phyloP scores from a whole-genome alignment of 2,888 invertebrate genomes.

The Habroteleia sp. region DNA sequence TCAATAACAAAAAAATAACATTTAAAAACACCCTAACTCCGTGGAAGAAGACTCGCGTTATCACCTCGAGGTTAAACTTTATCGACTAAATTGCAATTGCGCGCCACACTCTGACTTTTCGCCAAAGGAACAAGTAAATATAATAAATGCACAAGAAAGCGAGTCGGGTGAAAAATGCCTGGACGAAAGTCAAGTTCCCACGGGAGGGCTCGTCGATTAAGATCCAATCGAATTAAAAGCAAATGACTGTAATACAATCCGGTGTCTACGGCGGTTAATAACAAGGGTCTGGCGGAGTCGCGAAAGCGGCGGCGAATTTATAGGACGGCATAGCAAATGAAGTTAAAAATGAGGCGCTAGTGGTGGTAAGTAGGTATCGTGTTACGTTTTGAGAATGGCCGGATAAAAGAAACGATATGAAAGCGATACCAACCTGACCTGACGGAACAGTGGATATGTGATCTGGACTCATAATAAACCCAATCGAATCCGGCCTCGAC shows the following conservation, averaged over 20 bases:
- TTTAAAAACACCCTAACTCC: too few species aligned
- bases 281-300: conserved; percentile 15
- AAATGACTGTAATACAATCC: conserved; percentile 38
- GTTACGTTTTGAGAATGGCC: conserved; percentile 36
- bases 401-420: conserved; percentile 34
- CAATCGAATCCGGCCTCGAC: conserved; percentile 99
- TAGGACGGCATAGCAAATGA: conserved; percentile 27
- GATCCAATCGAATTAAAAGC: conserved; percentile 33
- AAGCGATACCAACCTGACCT: conserved; percentile 91
- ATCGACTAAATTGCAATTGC: too few species aligned
- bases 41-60: too few species aligned
- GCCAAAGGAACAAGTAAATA: too few species aligned
- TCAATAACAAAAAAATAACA: too few species aligned
- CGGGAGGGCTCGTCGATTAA: conserved; percentile 33
- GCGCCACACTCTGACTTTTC: too few species aligned
- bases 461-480: conserved; percentile 97
- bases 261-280: conserved; percentile 20
- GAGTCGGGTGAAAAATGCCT: conserved; percentile 5
- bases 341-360: conserved; percentile 40
- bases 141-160: too few species aligned
- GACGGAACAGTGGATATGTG: conserved; percentile 98
- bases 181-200: conserved; percentile 19
- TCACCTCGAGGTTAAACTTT: too few species aligned
- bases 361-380: conserved; percentile 43
- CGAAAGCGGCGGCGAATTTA: conserved; percentile 26